A percentile compares a stretch with the other conserved stretches of the same genome.
Evolutionary conservation across 1,140 invertebrate genomes (phyloP).

Genomic region (Anastrepha ludens): DNA sequence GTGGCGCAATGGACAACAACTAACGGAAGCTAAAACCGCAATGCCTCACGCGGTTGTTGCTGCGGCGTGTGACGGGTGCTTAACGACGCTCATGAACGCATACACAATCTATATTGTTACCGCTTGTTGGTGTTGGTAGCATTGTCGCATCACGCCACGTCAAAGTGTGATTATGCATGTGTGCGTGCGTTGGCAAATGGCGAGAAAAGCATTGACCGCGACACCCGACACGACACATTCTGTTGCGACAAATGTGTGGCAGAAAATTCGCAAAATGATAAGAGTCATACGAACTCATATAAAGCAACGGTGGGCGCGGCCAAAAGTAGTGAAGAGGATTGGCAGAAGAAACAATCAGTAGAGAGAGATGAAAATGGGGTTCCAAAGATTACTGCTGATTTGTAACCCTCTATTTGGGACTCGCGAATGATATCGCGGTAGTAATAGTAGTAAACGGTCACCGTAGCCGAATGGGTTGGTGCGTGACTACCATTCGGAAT

Average conservation of each 20-base stretch:
- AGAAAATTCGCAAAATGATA: background rate
- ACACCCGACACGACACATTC: slow-evolving; percentile 26
- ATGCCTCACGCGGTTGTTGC: slow-evolving; percentile 27
- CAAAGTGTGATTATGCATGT: background rate
- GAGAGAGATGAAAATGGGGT: no score
- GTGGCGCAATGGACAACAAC: background rate
- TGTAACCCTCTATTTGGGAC: no score
- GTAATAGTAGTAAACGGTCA: no score
- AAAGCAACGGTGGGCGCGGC: no score
- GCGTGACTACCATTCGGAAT: no score
- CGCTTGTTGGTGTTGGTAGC: background rate
- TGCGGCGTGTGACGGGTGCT: slow-evolving; percentile 4
- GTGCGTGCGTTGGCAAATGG: background rate
- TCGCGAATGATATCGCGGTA: no score
- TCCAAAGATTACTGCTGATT: no score
- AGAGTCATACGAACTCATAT: background rate
- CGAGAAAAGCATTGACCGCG: slow-evolving; percentile 9
- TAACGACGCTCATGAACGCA: background rate
- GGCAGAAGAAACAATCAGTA: no score
- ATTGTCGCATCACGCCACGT: slow-evolving; percentile 16
- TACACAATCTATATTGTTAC: background rate
- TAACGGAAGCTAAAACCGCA: slow-evolving; percentile 40
- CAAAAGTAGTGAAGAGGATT: no score
- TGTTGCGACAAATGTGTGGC: slow-evolving; percentile 37
- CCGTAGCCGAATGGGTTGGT: no score